Evolutionary conservation across 2,797 vertebrate species (phyloP), one percentile per base, ranked within the genome.

Genomic region (Sebastes steindachneri): DNA sequence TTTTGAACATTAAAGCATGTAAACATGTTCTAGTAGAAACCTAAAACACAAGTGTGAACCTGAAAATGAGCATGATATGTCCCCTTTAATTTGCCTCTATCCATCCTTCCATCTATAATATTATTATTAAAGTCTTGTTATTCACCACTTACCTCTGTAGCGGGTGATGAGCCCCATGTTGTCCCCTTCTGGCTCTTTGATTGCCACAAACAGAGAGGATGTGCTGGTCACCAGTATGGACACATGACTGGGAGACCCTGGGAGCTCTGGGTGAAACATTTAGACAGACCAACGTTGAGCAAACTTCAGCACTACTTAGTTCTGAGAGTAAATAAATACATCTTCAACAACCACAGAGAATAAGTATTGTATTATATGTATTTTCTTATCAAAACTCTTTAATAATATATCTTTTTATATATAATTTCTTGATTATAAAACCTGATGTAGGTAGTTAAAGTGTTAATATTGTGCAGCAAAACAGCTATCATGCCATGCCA

Each of bases 211-310:
- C 69, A 96, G 77, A n/a, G 94, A 95, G 1, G 92, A 92, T 1
- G 81, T 81, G 77, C 95, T 94, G 58, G 89, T 94, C 90, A 96
- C 94, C 83, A 94, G 79, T 45, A 96, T 86, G 57, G 90, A 89
- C 35, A 95, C 95, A 0, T 92, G 86, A 72, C 83, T 89, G 31
- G 95, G 95, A 69, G 94, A 90, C 7, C 86, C 86, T 4, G 95
- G 95, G 23, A 92, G 90, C 58, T 91, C 95, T 96, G 83, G 12
- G 51, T 25, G 33, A 73, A 55, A 89, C 8, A 86, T 33, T 68
- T 7, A 71, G 19, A 82, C 64, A 76, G 17, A 73, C 1, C 0
- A 4, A 11, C 23, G 26, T 68, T 57, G 15, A 45, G 41, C 9
- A 63, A 53, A 77, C 0, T 19, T 25, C 0, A 75, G n/a, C 21